Evolutionary conservation across 1,140 invertebrate species (phyloP), one percentile per base, ranked within the genome.

Genomic region (Pteromalus puparum): DNA sequence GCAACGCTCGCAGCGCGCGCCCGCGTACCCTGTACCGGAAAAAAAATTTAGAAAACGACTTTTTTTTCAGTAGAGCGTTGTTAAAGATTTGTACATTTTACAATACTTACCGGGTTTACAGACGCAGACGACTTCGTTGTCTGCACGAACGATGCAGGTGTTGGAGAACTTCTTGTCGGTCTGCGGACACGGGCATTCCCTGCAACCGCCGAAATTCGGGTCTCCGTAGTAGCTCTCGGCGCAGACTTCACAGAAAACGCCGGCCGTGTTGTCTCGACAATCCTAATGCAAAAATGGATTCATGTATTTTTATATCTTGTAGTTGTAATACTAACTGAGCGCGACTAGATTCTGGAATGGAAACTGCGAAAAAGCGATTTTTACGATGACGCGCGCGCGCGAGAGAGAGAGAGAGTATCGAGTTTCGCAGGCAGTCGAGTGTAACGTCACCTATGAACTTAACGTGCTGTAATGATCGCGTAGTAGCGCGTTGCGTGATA

Each of bases 161-260:
- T 94, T 93, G 0, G 97, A 97, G 89, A 96, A 96, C 90, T 97
- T 97, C 38, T 95, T 95, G 61, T 95, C 94, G 0, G 93, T 91
- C 15, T 95, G 94, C 0, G 97, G 97, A 88, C 99, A 99, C 0
- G 96, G 97, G 92, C 99, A 99, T 0, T 96, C 92, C 85, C 94
- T 93, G 91, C 99, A 99, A 70, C 96, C 94, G 10, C 92, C 93
- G 9, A 93, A 89, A 61, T 94, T 93, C 0, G 97, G 96, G 88
- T 97, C 94, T 4, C 97, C 97, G 91, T 97, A 98, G 92, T 95
- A 97, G 15, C 98, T 98, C 82, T 96, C 95, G 0, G 95, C 96
- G 90, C 97, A 98, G 7, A 93, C 88, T 24, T 97, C 95, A 90
- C 97, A 98, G 77, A 95, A 92, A 3, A 93, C 87, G 0, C 97